Evolutionary conservation across 2,113 vertebrate genomes (phyloP), one percentile per base, ranked within the genome.

Genomic region (Nerophis lumbriciformis): DNA sequence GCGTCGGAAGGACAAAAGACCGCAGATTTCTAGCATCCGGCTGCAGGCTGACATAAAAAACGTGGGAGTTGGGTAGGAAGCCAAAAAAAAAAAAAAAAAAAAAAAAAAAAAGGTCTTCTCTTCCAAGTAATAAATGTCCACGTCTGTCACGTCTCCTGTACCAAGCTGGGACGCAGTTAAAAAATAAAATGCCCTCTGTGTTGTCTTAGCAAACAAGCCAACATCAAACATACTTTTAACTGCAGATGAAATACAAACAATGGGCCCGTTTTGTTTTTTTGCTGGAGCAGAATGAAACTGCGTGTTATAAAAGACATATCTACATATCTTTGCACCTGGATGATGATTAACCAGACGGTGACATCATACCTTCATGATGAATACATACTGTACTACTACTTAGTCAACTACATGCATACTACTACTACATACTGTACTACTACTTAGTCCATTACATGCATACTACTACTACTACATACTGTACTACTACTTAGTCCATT

Each of bases 331-430:
- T 52, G 53, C 9, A 6, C 19, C 11, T 65, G 53, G 60, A 9
- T 50, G 79, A 76, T 81, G 59, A 72, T 83, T 82, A 71, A 85
- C 68, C 53, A 36, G 8, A 36, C 61, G 55, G 47, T 83, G 79
- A 81, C 75, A 79, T 81, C 76, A 77, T 61, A 51, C 1, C 66
- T 54, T 44, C 54, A 78, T 72, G 39, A 10, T 42, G 39, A 8
- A 8, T 42, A 42, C 39, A 8, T 9, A 9, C 39, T 42, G 39
- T 42, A 10, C 8, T 10, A 39, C 8, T 42, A 8, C 8, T 8
- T 28, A 4, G 28, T 28, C 28, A 1, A 28, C 3, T 28, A 28
- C 28, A 28, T 28, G 28, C 28, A 28, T 28, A 28, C 28, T 28
- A 28, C 28, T 28, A 28, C 28, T 28, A 28, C 28, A 28, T 28